Evolutionary conservation across 2,797 vertebrate species (phyloP).

Genomic region (Galago senegalensis): DNA sequence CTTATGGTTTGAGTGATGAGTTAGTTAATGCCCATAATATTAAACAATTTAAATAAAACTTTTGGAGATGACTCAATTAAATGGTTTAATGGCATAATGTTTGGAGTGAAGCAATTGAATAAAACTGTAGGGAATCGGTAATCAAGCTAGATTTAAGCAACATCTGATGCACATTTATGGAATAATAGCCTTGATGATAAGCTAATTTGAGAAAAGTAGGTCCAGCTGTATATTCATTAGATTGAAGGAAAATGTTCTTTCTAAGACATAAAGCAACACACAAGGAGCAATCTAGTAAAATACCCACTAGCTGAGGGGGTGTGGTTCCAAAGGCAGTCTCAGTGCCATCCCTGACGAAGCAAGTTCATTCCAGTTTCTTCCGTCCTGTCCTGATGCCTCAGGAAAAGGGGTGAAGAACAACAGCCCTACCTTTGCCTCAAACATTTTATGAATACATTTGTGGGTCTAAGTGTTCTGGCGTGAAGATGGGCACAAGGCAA

Average conservation of each 20-base stretch:
- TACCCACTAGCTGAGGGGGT: conserved; percentile 27
- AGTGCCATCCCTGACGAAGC: conserved; percentile 23
- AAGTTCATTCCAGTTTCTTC: conserved; percentile 47
- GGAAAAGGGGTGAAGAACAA: background rate
- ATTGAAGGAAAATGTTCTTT: conserved; percentile 58
- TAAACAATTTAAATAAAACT: conserved; percentile 51
- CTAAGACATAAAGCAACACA: conserved; percentile 66
- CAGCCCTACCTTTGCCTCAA: background rate
- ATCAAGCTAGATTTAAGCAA: conserved; percentile 79
- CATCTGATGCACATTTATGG: conserved; percentile 84
- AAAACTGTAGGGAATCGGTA: conserved; percentile 76
- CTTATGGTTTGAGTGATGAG: conserved; percentile 15
- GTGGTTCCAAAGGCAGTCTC: background rate
- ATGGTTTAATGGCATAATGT: conserved; percentile 71
- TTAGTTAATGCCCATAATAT: background rate
- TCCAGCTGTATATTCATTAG: conserved; percentile 83
- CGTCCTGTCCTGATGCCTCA: background rate
- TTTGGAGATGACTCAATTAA: conserved; percentile 4
- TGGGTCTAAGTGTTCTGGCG: background rate
- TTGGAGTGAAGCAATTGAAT: conserved; percentile 81
- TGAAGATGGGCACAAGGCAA: background rate
- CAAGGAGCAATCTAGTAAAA: conserved; percentile 70
- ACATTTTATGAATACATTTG: conserved; percentile 5
- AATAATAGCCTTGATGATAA: conserved; percentile 82
- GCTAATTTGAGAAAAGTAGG: conserved; percentile 69